Base-by-base conservation (phyloP, 2,113 vertebrate genomes). In the Lophius piscatorius region DNA sequence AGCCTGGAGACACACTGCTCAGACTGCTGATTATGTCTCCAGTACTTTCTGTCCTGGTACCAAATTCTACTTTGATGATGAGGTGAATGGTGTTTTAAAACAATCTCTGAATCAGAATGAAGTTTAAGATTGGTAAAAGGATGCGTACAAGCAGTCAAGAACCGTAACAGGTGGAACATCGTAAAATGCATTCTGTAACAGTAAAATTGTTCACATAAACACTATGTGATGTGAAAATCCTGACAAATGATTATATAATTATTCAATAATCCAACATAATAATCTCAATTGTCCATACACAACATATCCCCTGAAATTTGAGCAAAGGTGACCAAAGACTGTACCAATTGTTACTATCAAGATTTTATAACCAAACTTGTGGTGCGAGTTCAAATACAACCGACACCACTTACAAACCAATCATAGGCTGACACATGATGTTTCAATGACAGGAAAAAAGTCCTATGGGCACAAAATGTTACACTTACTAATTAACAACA, bases 1-100 rank as follows among this genome's bases (percentile, higher is more conserved):
- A 34, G 68, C 74, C 78, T 70, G 46, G 56, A 80, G 84, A 84
- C 63, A 76, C 45, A 63, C 21, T 55, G 34, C 13, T 76, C 41
- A 57, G 18, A 52, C 35, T 61, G 54, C 63, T 52, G 42, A 36
- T 34, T 29, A 50, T 28, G 55, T 49, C 52, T 83, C 38, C n/a
- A 67, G 51, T 69, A 70, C 74, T 83, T 78, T 81, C 70, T 7
- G 31, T 73, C 22, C 14, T 58, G 23, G 55, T 44, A 20, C 11
- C 0, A 38, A 22, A 42, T 20, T 44, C 17, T 16, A 41, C n/a
- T 44, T 56, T 14, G n/a, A n/a, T n/a, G n/a, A n/a, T n/a, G n/a
- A n/a, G n/a, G n/a, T n/a, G 31, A 11, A 7, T 55, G 33, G 41
- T 42, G 14, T 46, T 60, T 44, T 29, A 58, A 20, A 67, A 57